Evolutionary conservation across 2,888 invertebrate genomes (phyloP), one percentile per base, ranked within the genome.

Genomic region (Pollenia griseotomentosa): DNA sequence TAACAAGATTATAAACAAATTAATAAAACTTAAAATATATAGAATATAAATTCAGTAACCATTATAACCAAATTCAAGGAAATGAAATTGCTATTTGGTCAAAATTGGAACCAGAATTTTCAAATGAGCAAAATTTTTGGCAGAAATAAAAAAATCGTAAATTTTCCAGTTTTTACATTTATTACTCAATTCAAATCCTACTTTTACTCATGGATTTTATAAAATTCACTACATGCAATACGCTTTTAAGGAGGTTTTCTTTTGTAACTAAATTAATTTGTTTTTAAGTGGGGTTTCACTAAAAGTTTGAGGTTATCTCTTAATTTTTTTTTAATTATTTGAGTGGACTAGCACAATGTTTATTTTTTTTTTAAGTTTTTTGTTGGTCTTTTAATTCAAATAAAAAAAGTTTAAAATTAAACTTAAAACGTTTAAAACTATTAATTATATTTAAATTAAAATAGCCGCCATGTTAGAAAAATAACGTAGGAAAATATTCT

Each of bases 191-290:
- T 53, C 23, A 51, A 61, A 33, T 65, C 33, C 63, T 80, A 55
- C 33, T 53, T 55, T 55, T 46, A 85, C 63, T 81, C 87, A 87
- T 87, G 87, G 81, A 75, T 75, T 71, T 73, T 2, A n/a, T 19
- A 48, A 59, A 79, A 77, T 68, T 73, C 74, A 61, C 61, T 73
- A 84, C 87, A 84, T 87, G 81, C 84, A 83, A 61, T 65, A 71
- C 66, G 77, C 46, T 83, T 74, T 57, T 74, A 74, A 82, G 74
- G 82, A 66, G 23, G 19, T 59, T 71, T 66, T 66, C 5, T 68
- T 40, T 68, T 23, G 12, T 77, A 61, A 57, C 19, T 68, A 63
- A 74, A 83, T 68, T 46, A 71, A 70, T 16, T 51, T 61, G n/a
- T 71, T 61, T 77, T 10, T 74, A 74, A 63, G 4, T 53, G 19